Conservation (phyloP, 2,888 invertebrate genomes). For the Hecatera dysodea region DNA sequence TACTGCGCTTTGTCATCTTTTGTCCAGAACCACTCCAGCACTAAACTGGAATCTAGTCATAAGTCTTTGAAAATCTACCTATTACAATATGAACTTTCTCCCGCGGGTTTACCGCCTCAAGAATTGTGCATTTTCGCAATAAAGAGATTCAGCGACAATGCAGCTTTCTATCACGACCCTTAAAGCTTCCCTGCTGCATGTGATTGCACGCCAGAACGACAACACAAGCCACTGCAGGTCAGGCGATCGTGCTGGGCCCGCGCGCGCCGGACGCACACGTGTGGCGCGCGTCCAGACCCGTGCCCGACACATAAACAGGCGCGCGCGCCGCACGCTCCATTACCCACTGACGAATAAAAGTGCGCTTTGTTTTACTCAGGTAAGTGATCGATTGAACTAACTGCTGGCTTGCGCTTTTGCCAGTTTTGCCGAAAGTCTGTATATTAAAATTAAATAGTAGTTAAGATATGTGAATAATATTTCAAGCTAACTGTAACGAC, state of each 20-base stretch:
- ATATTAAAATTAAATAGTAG: not conserved
- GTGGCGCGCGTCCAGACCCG: too few species aligned
- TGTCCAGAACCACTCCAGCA: too few species aligned
- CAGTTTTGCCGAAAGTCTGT: not conserved
- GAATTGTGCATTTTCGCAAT: too few species aligned
- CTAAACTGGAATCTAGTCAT: too few species aligned
- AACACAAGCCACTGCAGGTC: conserved; percentile 2
- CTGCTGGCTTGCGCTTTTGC: not conserved
- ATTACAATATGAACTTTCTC: not conserved
- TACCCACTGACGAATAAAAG: not conserved
- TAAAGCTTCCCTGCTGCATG: not conserved
- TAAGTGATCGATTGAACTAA: not conserved
- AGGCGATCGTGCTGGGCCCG: conserved; percentile 2
- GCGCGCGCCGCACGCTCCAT: conserved; percentile 17
- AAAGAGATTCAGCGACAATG: too few species aligned
- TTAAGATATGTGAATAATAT: not conserved
- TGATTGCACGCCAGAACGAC: not conserved
- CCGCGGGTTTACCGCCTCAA: too few species aligned
- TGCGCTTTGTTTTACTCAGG: not conserved
- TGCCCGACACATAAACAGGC: conserved; percentile 9
- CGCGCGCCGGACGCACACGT: too few species aligned
- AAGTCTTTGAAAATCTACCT: not conserved
- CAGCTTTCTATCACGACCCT: too few species aligned
- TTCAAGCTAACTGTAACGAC: not conserved
- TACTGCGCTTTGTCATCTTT: too few species aligned